Base-by-base conservation (phyloP, 2,888 invertebrate species). In the Drosophila siamana region DNA sequence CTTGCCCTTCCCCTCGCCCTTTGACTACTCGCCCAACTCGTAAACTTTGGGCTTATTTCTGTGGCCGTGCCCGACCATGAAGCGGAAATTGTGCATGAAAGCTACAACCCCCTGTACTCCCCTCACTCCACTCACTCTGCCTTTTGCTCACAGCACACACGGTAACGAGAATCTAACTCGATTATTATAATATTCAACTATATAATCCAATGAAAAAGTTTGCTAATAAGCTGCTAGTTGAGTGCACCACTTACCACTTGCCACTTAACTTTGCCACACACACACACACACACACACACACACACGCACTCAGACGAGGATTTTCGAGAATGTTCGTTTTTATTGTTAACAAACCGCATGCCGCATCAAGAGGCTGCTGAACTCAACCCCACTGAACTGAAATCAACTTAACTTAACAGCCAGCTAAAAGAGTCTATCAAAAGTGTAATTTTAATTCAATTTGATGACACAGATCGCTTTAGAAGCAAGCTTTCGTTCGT, bases 151-250 rank as follows among this genome's bases (percentile, higher is more conserved):
- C 26, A 19, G 33, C 40, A 66, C 67, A 66, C 67, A 47, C 56
- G 71, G 56, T 52, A 57, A 78, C 67, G 71, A 69, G 71, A 78
- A 72, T 80, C 83, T 83, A 83, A 84, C 86, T 86, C 82, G 82
- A 83, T 83, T 83, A 83, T 83, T 86, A 83, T 83, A 86, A 86
- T 83, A 83, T 86, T 76, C 86, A 84, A 80, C 81, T 72, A 78
- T 80, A 85, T 87, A 84, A 85, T 82, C 84, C 87, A 80, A 80
- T 82, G 82, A 78, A 69, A 86, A 84, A 84, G 75, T 84, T 84
- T 85, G 64, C 87, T 87, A 85, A 87, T 85, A 85, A 85, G 86
- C 85, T 85, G 78, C 76, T 76, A 85, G 82, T 85, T 82, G 85
- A 86, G 77, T 79, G 78, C 70, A 47, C 65, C 73, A 76, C 62